Base-by-base conservation (phyloP, 1,140 invertebrate species). In the Idris sp. region DNA sequence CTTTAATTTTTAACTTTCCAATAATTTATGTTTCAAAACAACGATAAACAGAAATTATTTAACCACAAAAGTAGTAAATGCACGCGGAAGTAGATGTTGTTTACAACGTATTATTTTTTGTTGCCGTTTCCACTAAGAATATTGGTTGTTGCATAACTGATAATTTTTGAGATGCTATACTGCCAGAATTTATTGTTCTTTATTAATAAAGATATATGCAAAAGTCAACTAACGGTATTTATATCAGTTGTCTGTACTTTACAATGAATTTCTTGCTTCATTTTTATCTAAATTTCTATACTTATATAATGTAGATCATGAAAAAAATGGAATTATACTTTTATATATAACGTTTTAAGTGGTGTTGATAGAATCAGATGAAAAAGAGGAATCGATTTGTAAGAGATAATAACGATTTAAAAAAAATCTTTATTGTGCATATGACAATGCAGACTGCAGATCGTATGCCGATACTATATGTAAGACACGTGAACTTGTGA, bases 301-400 rank as follows among this genome's bases (percentile, higher is more conserved):
- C 19, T 67, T 67, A 67, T 35, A 56, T 68, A 68, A 68, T 31
- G 54, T 48, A 46, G 48, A 61, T 61, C 28, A 41, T 15, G n/a
- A n/a, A 49, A 38, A 13, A 40, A 38, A 43, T 26, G 41, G 15
- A 58, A 8, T 35, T 28, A 43, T 9, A 49, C 10, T 41, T 69
- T 59, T 30, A 22, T 28, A 10, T 30, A 28, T 15, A 16, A 8
- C 48, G 43, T 30, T 25, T 35, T 46, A 61, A 53, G 48, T 40
- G 18, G 4, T 8, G 31, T 18, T 54, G 56, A 56, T 40, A 43
- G 46, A 49, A 53, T 65, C 22, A 65, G 15, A 72, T 73, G 54
- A 65, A 73, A 73, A 64, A 58, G 16, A 44, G 36, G 38, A 59
- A 56, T 65, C 59, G 8, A 46, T 64, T 56, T 22, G 1, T 11